Conservation (phyloP, 2,888 invertebrate genomes). For the Erebia epiphron region DNA sequence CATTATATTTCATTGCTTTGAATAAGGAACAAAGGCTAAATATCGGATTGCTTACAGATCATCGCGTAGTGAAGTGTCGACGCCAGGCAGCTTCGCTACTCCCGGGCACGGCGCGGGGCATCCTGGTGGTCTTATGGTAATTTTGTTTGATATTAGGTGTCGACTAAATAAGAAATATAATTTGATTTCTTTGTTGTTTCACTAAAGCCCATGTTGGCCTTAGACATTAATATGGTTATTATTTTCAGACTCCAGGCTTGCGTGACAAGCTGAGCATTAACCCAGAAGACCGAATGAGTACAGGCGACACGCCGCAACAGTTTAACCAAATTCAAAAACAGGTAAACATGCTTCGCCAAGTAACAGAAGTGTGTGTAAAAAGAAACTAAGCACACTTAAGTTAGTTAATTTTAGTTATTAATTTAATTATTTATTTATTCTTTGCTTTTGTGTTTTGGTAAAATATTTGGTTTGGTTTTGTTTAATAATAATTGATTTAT, state of each 20-base stretch:
- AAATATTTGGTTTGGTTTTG: no score
- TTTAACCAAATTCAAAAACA: conserved; percentile 87
- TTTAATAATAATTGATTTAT: no score
- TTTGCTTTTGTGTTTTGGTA: no score
- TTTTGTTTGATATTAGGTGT: conserved; percentile 31
- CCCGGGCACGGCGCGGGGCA: conserved; percentile 72
- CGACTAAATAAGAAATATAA: no score
- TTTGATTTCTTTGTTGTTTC: no score
- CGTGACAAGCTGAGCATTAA: conserved; percentile 98
- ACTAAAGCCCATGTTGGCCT: no score
- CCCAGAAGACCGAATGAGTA: conserved; percentile 90
- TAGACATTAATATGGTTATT: neutral
- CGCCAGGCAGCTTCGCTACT: conserved; percentile 83
- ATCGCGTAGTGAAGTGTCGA: conserved; percentile 85
- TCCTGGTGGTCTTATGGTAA: conserved; percentile 56
- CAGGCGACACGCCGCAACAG: conserved; percentile 87
- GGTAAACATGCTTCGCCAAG: conserved; percentile 52
- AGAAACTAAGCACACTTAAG: no score
- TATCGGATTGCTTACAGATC: conserved; percentile 67
- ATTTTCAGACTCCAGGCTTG: conserved; percentile 86
- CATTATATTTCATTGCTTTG: no score
- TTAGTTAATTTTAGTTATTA: no score
- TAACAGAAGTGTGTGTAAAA: no score
- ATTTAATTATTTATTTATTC: no score
- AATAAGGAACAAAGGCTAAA: neutral